Conservation (phyloP, 2,888 invertebrate genomes). For the Ormyrus nitidulus region DNA sequence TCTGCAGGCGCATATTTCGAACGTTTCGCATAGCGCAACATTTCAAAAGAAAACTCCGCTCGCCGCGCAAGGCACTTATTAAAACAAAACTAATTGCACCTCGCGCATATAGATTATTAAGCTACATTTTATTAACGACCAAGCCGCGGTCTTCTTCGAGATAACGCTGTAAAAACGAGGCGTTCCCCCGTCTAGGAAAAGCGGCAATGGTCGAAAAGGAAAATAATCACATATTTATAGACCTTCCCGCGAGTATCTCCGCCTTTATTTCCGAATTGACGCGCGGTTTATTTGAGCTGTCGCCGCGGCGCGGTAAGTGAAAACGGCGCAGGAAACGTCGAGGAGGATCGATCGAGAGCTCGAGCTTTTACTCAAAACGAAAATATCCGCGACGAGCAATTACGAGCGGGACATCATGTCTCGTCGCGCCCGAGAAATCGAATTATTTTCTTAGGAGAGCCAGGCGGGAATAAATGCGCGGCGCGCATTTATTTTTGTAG, state of each 20-base stretch:
- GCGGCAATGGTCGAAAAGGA: too few relatives aligned
- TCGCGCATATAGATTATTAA: too few relatives aligned
- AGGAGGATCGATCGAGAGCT: neutral
- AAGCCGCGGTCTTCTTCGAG: too few relatives aligned
- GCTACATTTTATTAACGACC: too few relatives aligned
- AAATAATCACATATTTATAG: slow-evolving; percentile 56
- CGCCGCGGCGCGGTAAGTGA: slow-evolving; percentile 56
- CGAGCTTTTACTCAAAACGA: slow-evolving; percentile 38
- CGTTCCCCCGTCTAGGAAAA: too few relatives aligned
- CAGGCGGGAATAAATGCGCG: neutral
- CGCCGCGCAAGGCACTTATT: neutral
- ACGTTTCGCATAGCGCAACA: too few relatives aligned
- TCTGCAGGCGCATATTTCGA: neutral
- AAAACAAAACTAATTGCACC: too few relatives aligned
- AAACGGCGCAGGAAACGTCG: slow-evolving; percentile 20
- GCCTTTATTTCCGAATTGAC: slow-evolving; percentile 59
- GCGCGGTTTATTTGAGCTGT: slow-evolving; percentile 71
- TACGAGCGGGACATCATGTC: neutral
- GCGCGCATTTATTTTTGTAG: slow-evolving; percentile 46
- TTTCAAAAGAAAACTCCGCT: neutral
- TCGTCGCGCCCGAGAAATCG: neutral
- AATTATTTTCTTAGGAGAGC: slow-evolving; percentile 51
- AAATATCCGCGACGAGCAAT: slow-evolving; percentile 34
- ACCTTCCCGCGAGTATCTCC: slow-evolving; percentile 56
- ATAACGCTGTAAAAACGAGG: too few relatives aligned